Conservation (phyloP, 2,797 vertebrate species). For the Leucoraja ocellata region DNA sequence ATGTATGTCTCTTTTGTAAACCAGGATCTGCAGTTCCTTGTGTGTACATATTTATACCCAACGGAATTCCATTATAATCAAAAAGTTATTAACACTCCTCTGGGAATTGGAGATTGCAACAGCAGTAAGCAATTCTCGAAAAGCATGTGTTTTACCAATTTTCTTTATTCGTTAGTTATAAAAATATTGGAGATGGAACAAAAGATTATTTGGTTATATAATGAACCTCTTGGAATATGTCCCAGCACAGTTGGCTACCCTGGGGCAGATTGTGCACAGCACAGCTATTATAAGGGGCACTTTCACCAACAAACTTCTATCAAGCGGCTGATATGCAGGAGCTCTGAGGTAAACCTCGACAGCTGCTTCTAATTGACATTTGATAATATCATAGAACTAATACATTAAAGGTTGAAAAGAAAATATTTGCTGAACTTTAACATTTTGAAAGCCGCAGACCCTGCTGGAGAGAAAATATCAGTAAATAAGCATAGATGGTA, state of each 20-base stretch:
- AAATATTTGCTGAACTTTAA: conserved; percentile 2
- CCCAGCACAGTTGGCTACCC: background rate
- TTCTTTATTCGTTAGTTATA: background rate
- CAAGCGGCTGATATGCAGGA: background rate
- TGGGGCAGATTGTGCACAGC: background rate
- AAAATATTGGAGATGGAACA: background rate
- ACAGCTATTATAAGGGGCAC: background rate
- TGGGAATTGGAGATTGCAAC: background rate
- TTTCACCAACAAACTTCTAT: background rate
- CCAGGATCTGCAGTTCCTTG: no score
- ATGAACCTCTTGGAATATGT: background rate
- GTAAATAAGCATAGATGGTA: background rate
- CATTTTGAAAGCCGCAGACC: background rate
- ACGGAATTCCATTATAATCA: background rate
- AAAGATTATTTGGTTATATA: background rate
- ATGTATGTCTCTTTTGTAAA: background rate
- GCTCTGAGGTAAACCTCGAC: background rate
- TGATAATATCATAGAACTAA: background rate
- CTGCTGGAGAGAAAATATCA: background rate
- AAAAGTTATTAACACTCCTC: background rate
- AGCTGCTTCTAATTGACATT: background rate
- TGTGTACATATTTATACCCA: no score
- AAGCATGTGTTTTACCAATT: background rate
- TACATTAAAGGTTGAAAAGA: background rate
- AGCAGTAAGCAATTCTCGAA: no score